These are phyloP conservation scores for Aphaenogaster ashmeadi DNA, from an alignment of 1,140 invertebrate genomes.

Conservation along the genomic window DNA sequence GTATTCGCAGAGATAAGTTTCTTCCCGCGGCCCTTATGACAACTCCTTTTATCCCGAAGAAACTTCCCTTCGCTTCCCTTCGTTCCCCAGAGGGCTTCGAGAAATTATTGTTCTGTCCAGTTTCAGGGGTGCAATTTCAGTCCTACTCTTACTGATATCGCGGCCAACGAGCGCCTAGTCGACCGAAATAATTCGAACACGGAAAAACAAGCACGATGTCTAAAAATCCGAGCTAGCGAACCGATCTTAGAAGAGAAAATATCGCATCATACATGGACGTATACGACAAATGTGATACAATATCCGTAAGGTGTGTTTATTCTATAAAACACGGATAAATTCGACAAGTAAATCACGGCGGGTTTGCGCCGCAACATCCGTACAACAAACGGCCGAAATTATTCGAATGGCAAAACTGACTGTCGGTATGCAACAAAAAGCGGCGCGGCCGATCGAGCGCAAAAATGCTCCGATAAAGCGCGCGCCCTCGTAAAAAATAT, in stretches of 20 bases:
- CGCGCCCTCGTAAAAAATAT: constrained; percentile 55
- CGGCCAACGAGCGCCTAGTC: constrained; percentile 49
- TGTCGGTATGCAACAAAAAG: constrained; percentile 42
- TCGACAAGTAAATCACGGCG: constrained; percentile 35
- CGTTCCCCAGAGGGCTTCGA: constrained; percentile 11
- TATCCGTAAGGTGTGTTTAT: background rate
- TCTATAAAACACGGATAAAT: constrained; percentile 48
- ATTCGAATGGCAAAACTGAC: constrained; percentile 46
- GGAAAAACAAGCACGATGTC: constrained; percentile 36
- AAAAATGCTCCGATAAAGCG: constrained; percentile 60
- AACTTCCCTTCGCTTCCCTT: constrained; percentile 34
- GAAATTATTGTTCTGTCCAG: constrained; percentile 72
- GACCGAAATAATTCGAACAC: constrained; percentile 64
- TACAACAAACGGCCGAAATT: constrained; percentile 61
- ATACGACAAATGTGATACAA: background rate
- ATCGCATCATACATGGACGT: constrained; percentile 24
- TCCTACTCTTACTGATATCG: constrained; percentile 14
- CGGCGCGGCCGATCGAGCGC: constrained; percentile 40
- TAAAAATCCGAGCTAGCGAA: constrained; percentile 47
- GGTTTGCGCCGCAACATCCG: constrained; percentile 40
- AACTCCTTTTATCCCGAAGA: constrained; percentile 7
- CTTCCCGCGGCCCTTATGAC: constrained; percentile 22
- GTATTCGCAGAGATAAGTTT: constrained; percentile 45
- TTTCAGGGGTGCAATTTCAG: constrained; percentile 69
- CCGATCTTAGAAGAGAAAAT: constrained; percentile 8